Evolutionary conservation across 2,113 vertebrate genomes (phyloP).

Genomic region (Caranx melampygus): DNA sequence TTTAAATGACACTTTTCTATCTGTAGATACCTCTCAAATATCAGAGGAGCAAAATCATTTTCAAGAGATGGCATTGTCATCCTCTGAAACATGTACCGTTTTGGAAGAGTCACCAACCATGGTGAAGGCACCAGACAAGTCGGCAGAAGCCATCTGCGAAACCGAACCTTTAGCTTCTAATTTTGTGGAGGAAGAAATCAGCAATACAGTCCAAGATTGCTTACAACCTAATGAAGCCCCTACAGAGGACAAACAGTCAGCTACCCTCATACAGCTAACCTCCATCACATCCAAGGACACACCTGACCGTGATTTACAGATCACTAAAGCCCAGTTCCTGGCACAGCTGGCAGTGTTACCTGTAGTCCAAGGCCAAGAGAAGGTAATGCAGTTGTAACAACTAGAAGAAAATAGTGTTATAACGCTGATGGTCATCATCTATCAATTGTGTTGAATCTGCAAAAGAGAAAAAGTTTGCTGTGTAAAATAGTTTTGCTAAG

Average conservation of each 20-base stretch:
- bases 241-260: neutral
- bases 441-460: neutral
- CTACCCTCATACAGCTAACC: neutral
- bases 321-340: conserved; percentile 64
- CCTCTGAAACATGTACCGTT: neutral
- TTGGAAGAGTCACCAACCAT: neutral
- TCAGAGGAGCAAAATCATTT: conserved; percentile 7
- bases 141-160: neutral
- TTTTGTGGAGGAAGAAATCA: neutral
- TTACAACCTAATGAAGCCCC: neutral
- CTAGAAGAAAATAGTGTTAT: no score
- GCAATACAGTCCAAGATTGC: neutral
- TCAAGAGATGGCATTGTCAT: neutral
- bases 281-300: conserved; percentile 27
- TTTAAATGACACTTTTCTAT: conserved; percentile 9
- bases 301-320: conserved; percentile 36
- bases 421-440: neutral
- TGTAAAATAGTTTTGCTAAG: neutral
- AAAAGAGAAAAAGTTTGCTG: neutral
- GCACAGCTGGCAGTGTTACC: conserved; percentile 61
- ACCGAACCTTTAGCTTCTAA: neutral
- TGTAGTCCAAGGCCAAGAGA: neutral
- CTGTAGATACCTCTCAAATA: conserved; percentile 9
- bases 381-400: conserved; percentile 43
- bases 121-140: neutral